A percentile compares a stretch with the other conserved stretches of the same genome.
phyloP scores from a whole-genome alignment of 2,113 vertebrate species.

The Sturnira hondurensis region DNA sequence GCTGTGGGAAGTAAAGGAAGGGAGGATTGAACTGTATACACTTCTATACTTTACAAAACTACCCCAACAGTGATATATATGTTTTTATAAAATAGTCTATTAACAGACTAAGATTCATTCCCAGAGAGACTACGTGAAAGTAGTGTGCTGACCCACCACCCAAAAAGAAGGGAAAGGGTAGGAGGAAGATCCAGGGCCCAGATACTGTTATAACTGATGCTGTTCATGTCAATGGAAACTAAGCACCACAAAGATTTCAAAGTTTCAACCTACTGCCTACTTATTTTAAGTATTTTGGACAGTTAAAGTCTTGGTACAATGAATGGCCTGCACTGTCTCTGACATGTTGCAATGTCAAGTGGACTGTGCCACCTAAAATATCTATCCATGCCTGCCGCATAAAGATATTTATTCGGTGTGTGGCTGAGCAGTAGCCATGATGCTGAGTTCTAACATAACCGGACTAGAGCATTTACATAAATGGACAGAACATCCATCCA shows the following conservation, averaged over 20 bases:
- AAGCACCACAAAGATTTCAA: neutral
- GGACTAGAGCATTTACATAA: neutral
- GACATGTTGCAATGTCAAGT: neutral
- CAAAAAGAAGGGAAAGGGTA: neutral
- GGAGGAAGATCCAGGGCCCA: neutral
- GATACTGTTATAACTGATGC: neutral
- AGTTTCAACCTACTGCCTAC: neutral
- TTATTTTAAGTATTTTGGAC: constrained; percentile 34
- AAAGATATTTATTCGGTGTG: neutral
- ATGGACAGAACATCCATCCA: neutral
- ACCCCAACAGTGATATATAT: neutral
- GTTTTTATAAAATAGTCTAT: constrained; percentile 32
- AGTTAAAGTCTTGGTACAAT: constrained; percentile 9
- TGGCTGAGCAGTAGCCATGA: neutral
- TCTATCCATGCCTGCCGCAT: neutral
- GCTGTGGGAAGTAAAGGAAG: constrained; percentile 75
- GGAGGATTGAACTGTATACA: neutral
- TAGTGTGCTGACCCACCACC: neutral
- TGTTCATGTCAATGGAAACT: neutral
- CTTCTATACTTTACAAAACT: neutral
- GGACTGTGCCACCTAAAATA: neutral
- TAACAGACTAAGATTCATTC: constrained; percentile 13
- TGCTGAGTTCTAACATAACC: neutral
- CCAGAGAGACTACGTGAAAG: neutral
- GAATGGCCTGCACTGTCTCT: neutral